phyloP scores from a whole-genome alignment of 2,888 invertebrate species.

The Drosophila longiperda region DNA sequence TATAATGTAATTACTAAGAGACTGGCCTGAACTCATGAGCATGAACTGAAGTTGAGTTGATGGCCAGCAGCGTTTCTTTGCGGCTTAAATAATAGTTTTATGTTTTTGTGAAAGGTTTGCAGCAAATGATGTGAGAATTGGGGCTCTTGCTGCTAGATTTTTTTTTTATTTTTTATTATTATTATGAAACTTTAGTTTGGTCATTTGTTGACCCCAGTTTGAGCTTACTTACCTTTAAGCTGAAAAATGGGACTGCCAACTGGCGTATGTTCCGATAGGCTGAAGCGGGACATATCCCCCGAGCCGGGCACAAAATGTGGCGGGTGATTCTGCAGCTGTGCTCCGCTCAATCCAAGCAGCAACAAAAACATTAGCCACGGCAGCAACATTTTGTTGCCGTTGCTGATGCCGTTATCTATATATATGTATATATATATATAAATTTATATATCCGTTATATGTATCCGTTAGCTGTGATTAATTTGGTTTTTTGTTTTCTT shows the following conservation, averaged over 20 bases:
- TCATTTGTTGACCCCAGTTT: constrained; percentile 33
- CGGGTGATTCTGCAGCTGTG: constrained; percentile 89
- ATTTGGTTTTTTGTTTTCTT: constrained; percentile 53
- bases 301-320: constrained; percentile 90
- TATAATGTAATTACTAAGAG: constrained; percentile 9
- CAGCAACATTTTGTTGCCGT: constrained; percentile 72
- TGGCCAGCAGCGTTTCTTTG: constrained; percentile 14
- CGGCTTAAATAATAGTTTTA: constrained; percentile 30
- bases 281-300: constrained; percentile 92
- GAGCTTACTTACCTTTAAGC: constrained; percentile 87
- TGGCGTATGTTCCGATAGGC: constrained; percentile 90
- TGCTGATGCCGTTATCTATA: constrained; percentile 69
- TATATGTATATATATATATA: neutral
- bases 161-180: neutral
- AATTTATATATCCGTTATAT: constrained; percentile 2
- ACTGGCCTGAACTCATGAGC: constrained; percentile 17
- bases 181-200: constrained; percentile 42
- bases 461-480: constrained; percentile 59
- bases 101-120: constrained; percentile 65
- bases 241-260: constrained; percentile 92
- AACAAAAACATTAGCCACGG: constrained; percentile 48
- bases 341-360: constrained; percentile 36
- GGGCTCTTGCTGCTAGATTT: constrained; percentile 52
- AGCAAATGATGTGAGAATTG: constrained; percentile 64
- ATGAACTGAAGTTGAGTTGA: constrained; percentile 14